Percentiles rank a stretch among this genome's conserved stretches.
These are phyloP conservation scores for Petrolisthes manimaculis DNA, from an alignment of 2,888 invertebrate species.

Conservation along the genomic window DNA sequence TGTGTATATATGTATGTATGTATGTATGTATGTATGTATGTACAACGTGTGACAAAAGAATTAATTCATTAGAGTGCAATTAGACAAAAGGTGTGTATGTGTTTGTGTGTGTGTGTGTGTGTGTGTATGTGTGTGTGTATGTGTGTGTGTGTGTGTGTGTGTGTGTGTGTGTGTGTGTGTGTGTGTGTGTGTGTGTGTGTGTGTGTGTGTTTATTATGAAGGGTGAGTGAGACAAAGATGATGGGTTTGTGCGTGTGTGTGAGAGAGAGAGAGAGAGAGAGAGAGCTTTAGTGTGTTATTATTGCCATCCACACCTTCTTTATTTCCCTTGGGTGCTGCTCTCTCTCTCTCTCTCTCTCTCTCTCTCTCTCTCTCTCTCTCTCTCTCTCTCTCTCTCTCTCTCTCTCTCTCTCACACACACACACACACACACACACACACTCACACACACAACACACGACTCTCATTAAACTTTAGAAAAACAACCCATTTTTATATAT, in stretches of 20 bases:
- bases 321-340: neutral
- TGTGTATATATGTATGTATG: too few species aligned
- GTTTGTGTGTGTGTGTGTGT: conserved; percentile 29
- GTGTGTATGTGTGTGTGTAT: conserved; percentile 31
- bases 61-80: too few species aligned
- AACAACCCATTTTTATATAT: neutral
- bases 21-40: too few species aligned
- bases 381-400: neutral
- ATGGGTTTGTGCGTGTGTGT: neutral
- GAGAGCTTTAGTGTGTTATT: neutral
- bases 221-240: neutral
- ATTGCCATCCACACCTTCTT: neutral
- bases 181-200: conserved; percentile 41
- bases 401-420: neutral
- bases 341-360: neutral
- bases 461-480: neutral
- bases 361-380: neutral
- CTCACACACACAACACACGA: too few species aligned
- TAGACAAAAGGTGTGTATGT: neutral
- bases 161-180: conserved; percentile 28
- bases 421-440: too few species aligned
- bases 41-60: too few species aligned
- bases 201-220: conserved; percentile 10
- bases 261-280: conserved; percentile 18
- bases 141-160: conserved; percentile 38